Evolutionary conservation across 2,888 invertebrate species (phyloP).

Genomic region (Oscheius myriophilus): DNA sequence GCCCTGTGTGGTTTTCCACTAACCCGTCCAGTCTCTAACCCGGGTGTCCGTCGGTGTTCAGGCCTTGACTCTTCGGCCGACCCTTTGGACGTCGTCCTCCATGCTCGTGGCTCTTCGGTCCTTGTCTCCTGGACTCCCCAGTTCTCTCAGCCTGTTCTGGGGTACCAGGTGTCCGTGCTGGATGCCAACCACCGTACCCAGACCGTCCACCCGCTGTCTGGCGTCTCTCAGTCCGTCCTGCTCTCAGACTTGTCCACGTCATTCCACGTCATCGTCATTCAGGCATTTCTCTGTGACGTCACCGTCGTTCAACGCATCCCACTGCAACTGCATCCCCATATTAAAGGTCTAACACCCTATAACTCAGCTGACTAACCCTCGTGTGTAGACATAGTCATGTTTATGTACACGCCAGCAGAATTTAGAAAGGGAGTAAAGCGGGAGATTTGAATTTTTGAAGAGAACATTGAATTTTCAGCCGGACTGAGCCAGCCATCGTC

Average conservation of each 20-base stretch:
- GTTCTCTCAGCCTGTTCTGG: slow-evolving; percentile 20
- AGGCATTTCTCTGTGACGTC: slow-evolving; percentile 20
- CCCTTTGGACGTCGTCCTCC: slow-evolving; percentile 23
- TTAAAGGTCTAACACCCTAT: slow-evolving; percentile 20
- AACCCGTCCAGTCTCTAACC: slow-evolving; percentile 1
- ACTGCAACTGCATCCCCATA: slow-evolving; percentile 27
- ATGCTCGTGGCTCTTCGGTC: slow-evolving; percentile 15
- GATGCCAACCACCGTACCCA: slow-evolving; percentile 15
- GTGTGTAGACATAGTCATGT: background rate
- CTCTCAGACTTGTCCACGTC: slow-evolving; percentile 19
- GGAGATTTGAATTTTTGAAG: background rate
- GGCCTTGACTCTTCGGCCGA: slow-evolving; percentile 10
- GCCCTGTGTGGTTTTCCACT: background rate
- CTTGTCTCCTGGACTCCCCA: slow-evolving; percentile 24
- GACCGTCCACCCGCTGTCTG: slow-evolving; percentile 23
- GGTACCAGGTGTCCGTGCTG: slow-evolving; percentile 27
- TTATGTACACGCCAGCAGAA: too few species aligned
- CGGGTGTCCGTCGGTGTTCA: slow-evolving; percentile 1
- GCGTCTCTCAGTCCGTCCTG: slow-evolving; percentile 16
- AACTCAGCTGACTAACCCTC: slow-evolving; percentile 1
- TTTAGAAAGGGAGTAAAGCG: background rate
- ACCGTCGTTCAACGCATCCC: slow-evolving; percentile 28
- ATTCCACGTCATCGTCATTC: slow-evolving; percentile 22
- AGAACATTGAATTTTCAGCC: slow-evolving; percentile 10
- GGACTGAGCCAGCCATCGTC: slow-evolving; percentile 26